Conservation (phyloP, 2,113 vertebrate genomes). For the Choloepus hoffmanni region DNA sequence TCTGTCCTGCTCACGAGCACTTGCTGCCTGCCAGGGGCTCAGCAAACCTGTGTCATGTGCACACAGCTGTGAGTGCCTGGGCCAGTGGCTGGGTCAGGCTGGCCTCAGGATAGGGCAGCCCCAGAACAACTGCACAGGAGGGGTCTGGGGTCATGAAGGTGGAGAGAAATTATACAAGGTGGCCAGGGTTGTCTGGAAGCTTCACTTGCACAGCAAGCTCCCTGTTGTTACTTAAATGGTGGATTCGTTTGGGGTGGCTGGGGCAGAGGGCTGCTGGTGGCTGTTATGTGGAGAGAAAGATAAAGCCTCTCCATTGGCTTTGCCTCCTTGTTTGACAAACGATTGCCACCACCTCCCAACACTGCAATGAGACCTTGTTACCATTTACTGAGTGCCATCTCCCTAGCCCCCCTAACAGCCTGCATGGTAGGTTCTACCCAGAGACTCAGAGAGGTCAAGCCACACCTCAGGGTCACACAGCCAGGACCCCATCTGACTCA, state of each 20-base stretch:
- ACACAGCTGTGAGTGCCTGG: neutral
- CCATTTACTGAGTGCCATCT: neutral
- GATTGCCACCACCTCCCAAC: neutral
- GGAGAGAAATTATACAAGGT: neutral
- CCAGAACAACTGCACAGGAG: neutral
- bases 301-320: neutral
- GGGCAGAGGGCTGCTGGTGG: neutral
- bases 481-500: neutral
- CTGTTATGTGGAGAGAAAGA: neutral
- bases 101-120: neutral
- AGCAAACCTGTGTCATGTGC: neutral
- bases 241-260: neutral
- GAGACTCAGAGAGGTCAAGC: neutral
- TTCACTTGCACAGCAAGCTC: neutral
- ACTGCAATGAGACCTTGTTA: neutral
- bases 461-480: neutral
- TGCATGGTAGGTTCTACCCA: neutral
- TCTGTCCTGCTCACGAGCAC: neutral
- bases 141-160: neutral
- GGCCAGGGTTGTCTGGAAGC: neutral
- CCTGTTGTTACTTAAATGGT: neutral
- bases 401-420: too few species aligned
- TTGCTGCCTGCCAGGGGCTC: neutral
- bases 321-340: neutral
- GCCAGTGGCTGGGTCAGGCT: neutral